phyloP scores from a whole-genome alignment of 2,113 vertebrate genomes.

The Bostrychus sinensis region DNA sequence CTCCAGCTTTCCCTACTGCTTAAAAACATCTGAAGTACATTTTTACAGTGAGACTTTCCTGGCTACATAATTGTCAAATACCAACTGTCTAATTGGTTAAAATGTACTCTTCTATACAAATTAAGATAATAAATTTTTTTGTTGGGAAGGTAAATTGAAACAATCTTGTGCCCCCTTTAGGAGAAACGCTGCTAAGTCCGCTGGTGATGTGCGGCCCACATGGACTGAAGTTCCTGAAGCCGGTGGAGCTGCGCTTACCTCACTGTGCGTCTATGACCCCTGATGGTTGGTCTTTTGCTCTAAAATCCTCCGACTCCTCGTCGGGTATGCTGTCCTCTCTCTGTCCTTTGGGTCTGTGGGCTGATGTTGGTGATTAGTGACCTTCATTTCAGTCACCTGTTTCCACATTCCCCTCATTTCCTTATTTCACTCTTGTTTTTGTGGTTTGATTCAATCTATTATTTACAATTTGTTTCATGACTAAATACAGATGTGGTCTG shows the following conservation, averaged over 20 bases:
- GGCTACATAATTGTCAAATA: no score
- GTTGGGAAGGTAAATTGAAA: neutral
- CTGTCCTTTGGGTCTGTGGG: constrained; percentile 91
- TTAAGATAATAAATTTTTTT: no score
- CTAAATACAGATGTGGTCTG: no score
- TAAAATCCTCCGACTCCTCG: constrained; percentile 99
- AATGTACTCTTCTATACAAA: no score
- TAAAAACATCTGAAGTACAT: no score
- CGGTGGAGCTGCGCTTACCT: constrained; percentile 98
- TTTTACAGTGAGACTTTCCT: no score
- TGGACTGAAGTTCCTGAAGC: constrained; percentile 99
- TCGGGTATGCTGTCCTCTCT: constrained; percentile 99
- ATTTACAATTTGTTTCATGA: neutral
- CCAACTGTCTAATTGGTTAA: no score
- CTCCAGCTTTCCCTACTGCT: no score
- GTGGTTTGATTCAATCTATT: neutral
- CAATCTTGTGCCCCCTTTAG: constrained; percentile 65
- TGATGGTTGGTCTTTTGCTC: constrained; percentile 99
- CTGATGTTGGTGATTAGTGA: constrained; percentile 72
- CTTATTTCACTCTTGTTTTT: constrained; percentile 8
- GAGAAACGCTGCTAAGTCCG: constrained; percentile 97
- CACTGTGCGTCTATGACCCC: constrained; percentile 99
- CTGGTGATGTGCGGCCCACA: constrained; percentile 99
- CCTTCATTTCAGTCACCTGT: constrained; percentile 28
- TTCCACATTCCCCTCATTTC: constrained; percentile 30